Percentiles rank a stretch among this genome's conserved stretches.
These are phyloP conservation scores for Subanguina moxae DNA, from an alignment of 1,140 invertebrate species.

Conservation along the genomic window DNA sequence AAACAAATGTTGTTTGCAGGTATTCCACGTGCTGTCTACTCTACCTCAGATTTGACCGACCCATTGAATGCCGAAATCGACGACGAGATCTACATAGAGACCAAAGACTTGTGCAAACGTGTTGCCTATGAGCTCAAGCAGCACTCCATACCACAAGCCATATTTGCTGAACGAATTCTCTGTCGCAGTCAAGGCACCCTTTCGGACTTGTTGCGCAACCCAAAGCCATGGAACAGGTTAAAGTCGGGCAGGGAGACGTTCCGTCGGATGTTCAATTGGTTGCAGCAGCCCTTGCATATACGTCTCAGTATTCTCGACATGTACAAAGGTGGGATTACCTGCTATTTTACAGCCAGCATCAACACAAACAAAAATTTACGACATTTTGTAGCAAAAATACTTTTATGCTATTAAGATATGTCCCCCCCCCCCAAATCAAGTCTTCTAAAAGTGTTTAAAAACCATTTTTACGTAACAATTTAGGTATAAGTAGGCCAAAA, in stretches of 20 bases:
- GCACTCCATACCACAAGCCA: slow-evolving; percentile 58
- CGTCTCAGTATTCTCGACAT: slow-evolving; percentile 56
- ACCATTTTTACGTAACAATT: no score
- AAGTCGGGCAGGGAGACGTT: slow-evolving; percentile 60
- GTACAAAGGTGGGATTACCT: slow-evolving; percentile 57
- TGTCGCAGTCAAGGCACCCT: slow-evolving; percentile 59
- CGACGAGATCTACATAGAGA: slow-evolving; percentile 59
- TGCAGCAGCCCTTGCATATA: slow-evolving; percentile 55
- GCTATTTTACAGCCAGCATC: no score
- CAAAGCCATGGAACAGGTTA: slow-evolving; percentile 60
- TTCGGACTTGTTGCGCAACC: slow-evolving; percentile 58
- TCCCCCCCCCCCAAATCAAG: no score
- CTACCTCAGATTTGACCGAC: slow-evolving; percentile 50
- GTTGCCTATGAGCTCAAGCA: slow-evolving; percentile 58
- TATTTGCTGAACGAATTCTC: slow-evolving; percentile 58
- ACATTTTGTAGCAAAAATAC: no score
- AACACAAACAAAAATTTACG: no score
- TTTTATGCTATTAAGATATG: no score
- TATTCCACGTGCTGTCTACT: slow-evolving; percentile 42
- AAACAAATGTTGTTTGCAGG: slow-evolving; percentile 27
- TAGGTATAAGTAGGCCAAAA: no score
- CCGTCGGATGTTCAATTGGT: slow-evolving; percentile 59
- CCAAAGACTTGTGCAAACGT: slow-evolving; percentile 58
- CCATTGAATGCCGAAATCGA: slow-evolving; percentile 58
- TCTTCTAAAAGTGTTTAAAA: no score